phyloP scores from a whole-genome alignment of 2,113 vertebrate species.

The Phalacrocorax brasilianus region DNA sequence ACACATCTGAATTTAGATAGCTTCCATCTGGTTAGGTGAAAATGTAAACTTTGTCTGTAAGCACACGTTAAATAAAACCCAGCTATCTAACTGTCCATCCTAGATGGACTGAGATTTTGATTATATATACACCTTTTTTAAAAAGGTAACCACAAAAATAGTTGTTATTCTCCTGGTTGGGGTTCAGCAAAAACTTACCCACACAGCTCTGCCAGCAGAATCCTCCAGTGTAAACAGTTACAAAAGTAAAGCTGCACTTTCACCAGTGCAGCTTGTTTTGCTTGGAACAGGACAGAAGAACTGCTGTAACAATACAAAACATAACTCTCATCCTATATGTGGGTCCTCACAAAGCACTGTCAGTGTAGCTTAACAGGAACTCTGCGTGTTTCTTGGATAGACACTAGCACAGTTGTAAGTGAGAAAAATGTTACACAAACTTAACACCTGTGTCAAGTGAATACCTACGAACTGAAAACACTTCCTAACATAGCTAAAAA shows the following conservation, averaged over 20 bases:
- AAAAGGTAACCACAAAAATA: background rate
- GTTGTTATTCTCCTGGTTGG: background rate
- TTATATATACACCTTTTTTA: background rate
- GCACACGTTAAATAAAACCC: background rate
- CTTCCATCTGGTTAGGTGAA: conserved; percentile 10
- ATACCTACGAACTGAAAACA: background rate
- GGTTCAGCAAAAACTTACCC: background rate
- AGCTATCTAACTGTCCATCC: background rate
- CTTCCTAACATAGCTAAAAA: background rate
- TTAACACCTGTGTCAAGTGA: background rate
- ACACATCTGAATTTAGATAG: background rate
- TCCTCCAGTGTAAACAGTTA: background rate
- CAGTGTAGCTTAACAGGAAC: background rate
- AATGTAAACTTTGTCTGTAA: background rate
- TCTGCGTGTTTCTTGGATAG: background rate
- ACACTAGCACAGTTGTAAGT: background rate
- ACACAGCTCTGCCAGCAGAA: background rate
- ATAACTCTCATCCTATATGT: background rate
- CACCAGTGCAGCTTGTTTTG: background rate
- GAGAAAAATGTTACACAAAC: background rate
- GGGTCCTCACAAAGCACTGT: background rate
- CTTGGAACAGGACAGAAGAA: background rate
- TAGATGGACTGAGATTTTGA: background rate
- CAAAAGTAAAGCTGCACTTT: background rate
- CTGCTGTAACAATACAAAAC: background rate